phyloP scores from a whole-genome alignment of 2,888 invertebrate genomes.

The Eilema sororculum region DNA sequence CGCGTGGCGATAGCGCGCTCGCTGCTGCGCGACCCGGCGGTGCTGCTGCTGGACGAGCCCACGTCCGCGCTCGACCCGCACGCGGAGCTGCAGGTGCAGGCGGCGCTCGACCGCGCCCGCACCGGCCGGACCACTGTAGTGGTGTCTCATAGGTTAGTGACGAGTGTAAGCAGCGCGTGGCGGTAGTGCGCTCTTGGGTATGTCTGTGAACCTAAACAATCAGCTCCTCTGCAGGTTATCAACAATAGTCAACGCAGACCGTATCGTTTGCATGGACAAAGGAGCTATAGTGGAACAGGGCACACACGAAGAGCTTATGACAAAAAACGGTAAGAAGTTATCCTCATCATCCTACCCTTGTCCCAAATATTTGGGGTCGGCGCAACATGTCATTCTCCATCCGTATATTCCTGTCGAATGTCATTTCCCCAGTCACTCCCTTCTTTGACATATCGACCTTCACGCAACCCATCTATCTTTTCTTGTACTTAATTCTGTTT shows the following conservation, averaged over 20 bases:
- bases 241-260: slow-evolving; percentile 90
- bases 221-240: slow-evolving; percentile 81
- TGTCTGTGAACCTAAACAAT: background rate
- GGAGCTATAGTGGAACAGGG: slow-evolving; percentile 92
- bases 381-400: too few relatives aligned
- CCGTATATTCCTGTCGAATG: too few relatives aligned
- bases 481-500: too few relatives aligned
- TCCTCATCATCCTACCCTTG: too few relatives aligned
- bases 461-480: too few relatives aligned
- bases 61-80: slow-evolving; percentile 94
- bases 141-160: slow-evolving; percentile 88
- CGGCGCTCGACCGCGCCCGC: slow-evolving; percentile 91
- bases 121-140: slow-evolving; percentile 91
- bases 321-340: slow-evolving; percentile 82
- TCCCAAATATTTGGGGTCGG: too few relatives aligned
- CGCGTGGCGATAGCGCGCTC: slow-evolving; percentile 94
- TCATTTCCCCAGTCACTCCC: too few relatives aligned
- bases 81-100: slow-evolving; percentile 93
- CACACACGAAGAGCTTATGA: slow-evolving; percentile 91
- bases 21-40: slow-evolving; percentile 91
- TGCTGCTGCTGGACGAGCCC: slow-evolving; percentile 92
- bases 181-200: background rate
- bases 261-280: slow-evolving; percentile 91
- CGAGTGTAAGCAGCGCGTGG: background rate
- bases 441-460: too few relatives aligned